Evolutionary conservation across 2,113 vertebrate species (phyloP).

Genomic region (Syrrhaptes paradoxus): DNA sequence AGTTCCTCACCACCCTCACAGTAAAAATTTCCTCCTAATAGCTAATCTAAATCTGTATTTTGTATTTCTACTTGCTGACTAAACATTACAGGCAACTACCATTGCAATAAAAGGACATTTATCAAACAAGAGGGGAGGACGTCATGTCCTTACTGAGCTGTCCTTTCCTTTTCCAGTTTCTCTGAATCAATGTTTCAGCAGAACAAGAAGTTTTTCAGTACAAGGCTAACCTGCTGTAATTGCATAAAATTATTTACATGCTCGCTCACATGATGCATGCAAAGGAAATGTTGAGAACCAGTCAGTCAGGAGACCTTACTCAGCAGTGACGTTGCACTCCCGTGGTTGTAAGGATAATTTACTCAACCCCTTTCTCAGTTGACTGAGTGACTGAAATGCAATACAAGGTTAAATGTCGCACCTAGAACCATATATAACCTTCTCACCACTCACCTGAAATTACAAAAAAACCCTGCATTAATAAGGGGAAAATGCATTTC

Average conservation of each 20-base stretch:
- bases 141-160: not conserved
- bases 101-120: not conserved
- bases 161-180: not conserved
- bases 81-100: not conserved
- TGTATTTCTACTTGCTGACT: not conserved
- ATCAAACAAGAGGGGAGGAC: not conserved
- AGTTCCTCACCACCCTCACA: too few species aligned
- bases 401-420: not conserved
- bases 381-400: not conserved
- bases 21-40: too few species aligned
- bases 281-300: not conserved
- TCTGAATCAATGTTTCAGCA: not conserved
- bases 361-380: not conserved
- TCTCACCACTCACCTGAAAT: not conserved
- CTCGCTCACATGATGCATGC: not conserved
- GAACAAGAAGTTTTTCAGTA: not conserved
- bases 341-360: not conserved
- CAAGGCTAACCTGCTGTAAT: not conserved
- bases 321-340: not conserved
- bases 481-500: not conserved
- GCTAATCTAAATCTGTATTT: not conserved
- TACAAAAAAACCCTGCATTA: not conserved
- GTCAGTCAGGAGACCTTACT: conserved; percentile 14
- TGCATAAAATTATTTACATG: not conserved
- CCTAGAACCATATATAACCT: not conserved